These are phyloP conservation scores for Dynastes hyllus DNA, from an alignment of 2,888 invertebrate genomes.

Conservation along the genomic window DNA sequence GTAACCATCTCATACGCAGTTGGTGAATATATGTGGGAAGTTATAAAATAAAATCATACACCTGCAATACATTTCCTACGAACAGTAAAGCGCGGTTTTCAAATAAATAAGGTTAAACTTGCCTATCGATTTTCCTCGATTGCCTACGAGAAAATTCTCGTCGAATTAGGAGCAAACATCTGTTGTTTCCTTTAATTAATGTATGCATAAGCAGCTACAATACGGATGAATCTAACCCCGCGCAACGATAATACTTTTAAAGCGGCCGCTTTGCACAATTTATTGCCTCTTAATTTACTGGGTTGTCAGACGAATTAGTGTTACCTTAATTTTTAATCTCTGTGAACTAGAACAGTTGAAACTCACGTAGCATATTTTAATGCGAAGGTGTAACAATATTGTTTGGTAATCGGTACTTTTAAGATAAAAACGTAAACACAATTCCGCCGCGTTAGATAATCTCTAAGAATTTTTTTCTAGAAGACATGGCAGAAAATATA, in stretches of 20 bases:
- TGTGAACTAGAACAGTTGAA: constrained; percentile 25
- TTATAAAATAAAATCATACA: neutral
- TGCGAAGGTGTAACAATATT: neutral
- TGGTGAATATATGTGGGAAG: neutral
- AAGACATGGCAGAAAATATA: too few species aligned
- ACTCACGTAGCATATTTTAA: neutral
- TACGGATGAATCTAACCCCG: constrained; percentile 5
- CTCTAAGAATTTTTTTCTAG: too few species aligned
- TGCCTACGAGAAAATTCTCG: constrained; percentile 21
- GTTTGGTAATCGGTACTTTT: too few species aligned
- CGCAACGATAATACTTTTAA: constrained; percentile 17
- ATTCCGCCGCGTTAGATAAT: too few species aligned
- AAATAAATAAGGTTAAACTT: neutral
- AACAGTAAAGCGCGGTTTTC: neutral
- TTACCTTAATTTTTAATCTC: constrained; percentile 24
- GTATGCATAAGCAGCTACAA: neutral
- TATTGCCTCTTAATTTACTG: constrained; percentile 10
- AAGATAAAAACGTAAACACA: too few species aligned
- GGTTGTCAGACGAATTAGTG: constrained; percentile 10
- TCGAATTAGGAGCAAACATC: constrained; percentile 32
- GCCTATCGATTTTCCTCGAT: constrained; percentile 16
- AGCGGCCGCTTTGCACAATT: constrained; percentile 10
- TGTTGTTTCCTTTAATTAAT: constrained; percentile 8
- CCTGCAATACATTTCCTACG: neutral
- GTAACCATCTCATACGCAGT: too few species aligned